Evolutionary conservation across 1,140 invertebrate genomes (phyloP).

Genomic region (Drosophila persimilis): DNA sequence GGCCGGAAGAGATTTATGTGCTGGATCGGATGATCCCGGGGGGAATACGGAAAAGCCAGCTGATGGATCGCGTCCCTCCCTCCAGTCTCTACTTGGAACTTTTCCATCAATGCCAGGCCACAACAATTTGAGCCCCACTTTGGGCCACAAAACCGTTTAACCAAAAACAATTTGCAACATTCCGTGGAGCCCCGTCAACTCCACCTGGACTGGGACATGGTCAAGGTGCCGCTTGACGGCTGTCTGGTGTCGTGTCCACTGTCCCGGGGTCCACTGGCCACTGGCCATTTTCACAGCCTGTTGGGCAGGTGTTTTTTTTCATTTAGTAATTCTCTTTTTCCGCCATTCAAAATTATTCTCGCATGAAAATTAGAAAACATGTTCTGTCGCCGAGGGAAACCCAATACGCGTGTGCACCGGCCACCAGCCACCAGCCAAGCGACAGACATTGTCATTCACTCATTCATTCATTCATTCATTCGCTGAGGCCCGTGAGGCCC

Average conservation of each 20-base stretch:
- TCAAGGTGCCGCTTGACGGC: constrained; percentile 27
- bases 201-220: constrained; percentile 37
- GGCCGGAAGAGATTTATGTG: constrained; percentile 46
- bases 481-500: too few relatives aligned
- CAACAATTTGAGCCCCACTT: not conserved
- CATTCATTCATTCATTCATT: constrained; percentile 26
- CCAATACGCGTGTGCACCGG: constrained; percentile 68
- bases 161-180: constrained; percentile 7
- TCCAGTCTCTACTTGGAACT: not conserved
- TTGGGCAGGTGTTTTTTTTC: constrained; percentile 31
- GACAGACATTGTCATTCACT: constrained; percentile 9
- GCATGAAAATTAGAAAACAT: constrained; percentile 77
- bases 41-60: constrained; percentile 8
- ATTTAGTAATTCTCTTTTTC: constrained; percentile 54
- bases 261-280: constrained; percentile 47
- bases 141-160: not conserved
- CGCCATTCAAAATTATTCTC: constrained; percentile 70
- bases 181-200: not conserved
- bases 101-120: not conserved
- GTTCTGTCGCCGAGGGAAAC: constrained; percentile 63
- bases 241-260: constrained; percentile 17
- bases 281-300: constrained; percentile 50
- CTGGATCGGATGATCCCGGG: constrained; percentile 2
- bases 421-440: constrained; percentile 34
- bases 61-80: not conserved